phyloP scores from a whole-genome alignment of 2,113 vertebrate species.

The Dipodomys spectabilis region DNA sequence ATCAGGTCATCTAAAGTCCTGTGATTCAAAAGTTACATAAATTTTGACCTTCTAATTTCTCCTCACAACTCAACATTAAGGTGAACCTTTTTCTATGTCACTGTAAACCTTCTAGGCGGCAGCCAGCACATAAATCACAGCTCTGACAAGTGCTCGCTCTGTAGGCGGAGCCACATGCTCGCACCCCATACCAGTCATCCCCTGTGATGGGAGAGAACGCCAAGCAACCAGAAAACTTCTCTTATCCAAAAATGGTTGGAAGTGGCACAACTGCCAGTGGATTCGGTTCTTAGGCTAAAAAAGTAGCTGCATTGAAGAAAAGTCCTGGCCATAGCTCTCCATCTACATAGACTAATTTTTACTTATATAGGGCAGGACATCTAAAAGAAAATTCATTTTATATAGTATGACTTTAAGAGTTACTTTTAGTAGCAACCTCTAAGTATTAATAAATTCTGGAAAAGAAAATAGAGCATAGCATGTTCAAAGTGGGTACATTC shows the following conservation, averaged over 20 bases:
- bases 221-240: background rate
- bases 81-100: background rate
- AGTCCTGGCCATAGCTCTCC: background rate
- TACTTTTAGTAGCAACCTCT: slow-evolving; percentile 52
- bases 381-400: slow-evolving; percentile 29
- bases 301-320: background rate
- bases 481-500: slow-evolving; percentile 28
- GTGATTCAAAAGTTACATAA: background rate
- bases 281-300: slow-evolving; percentile 1
- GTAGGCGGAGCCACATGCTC: background rate
- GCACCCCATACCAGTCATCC: background rate
- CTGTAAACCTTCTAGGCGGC: background rate
- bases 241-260: background rate
- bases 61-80: background rate
- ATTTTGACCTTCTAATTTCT: background rate
- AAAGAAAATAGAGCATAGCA: background rate
- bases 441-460: slow-evolving; percentile 63
- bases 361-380: background rate
- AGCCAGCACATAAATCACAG: background rate
- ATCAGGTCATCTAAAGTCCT: background rate
- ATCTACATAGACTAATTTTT: background rate
- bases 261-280: background rate
- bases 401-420: slow-evolving; percentile 2
- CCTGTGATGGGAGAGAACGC: background rate
- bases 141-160: rapidly evolving